Conservation (phyloP, 2,888 invertebrate genomes). For the Macrophya alboannulata region DNA sequence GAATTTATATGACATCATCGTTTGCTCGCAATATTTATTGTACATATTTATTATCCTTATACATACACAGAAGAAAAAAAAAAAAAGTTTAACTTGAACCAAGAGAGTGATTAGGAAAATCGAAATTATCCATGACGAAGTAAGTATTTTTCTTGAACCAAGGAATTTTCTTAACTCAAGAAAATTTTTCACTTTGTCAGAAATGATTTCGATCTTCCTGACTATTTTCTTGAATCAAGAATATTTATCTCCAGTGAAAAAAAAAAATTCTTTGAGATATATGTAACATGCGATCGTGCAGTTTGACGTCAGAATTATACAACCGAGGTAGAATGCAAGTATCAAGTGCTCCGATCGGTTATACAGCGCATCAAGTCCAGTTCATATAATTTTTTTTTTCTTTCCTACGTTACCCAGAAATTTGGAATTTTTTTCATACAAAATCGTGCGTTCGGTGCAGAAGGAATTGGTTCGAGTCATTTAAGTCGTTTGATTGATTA, state of each 20-base stretch:
- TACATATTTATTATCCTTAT: neutral
- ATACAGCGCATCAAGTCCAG: neutral
- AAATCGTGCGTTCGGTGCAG: too few species aligned
- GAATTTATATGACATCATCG: neutral
- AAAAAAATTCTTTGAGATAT: neutral
- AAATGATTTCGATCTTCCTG: too few species aligned
- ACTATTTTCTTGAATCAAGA: too few species aligned
- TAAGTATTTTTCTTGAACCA: too few species aligned
- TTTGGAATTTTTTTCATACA: neutral
- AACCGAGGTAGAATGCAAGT: neutral
- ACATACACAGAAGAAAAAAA: too few species aligned
- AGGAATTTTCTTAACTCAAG: too few species aligned
- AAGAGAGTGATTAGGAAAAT: too few species aligned
- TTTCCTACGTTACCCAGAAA: neutral
- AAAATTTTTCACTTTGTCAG: too few species aligned
- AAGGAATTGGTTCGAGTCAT: neutral
- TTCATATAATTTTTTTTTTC: neutral
- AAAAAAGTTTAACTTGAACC: too few species aligned
- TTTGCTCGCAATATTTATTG: neutral
- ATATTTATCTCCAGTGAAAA: too few species aligned
- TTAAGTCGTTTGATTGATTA: neutral
- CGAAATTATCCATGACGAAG: too few species aligned
- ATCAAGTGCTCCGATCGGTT: too few species aligned
- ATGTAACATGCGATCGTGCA: neutral
- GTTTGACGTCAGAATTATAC: constrained; percentile 3